Evolutionary conservation across 1,140 invertebrate species (phyloP), one percentile per base, ranked within the genome.

Genomic region (Pseudomyrmex dendroicus): DNA sequence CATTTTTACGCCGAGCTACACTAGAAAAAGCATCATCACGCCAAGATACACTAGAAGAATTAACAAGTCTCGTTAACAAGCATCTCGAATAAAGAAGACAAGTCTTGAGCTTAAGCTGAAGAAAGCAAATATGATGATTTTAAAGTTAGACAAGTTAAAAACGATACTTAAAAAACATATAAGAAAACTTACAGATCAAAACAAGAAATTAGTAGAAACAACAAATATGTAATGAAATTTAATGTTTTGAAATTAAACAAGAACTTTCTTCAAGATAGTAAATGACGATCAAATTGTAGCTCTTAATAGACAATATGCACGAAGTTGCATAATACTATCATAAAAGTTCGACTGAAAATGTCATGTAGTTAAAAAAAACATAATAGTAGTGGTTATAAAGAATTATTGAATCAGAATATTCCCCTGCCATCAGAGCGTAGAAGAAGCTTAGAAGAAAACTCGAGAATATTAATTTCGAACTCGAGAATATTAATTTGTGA

Each of bases 261-360:
- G 17, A 67, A 67, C 10, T n/a, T 50, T 22, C 1, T 7, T 9
- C 15, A 70, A 46, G 0, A 72, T 72, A 57, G 10, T 72, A 1
- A 70, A 70, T 15, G n/a, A 35, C 9, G 68, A n/a, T n/a, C n/a
- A 72, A n/a, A 13, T 72, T 20, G 7, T 1, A 72, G 54, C 54
- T 72, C 68, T 72, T 2, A 1, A 12, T 8, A 56, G 2, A 17
- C 50, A 25, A 44, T 35, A n/a, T 67, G 13, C 13, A 70, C 50
- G 15, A 70, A 2, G 50, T 56, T 50, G 4, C 25, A 17, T 9
- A 12, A 8, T 57, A 72, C 50, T 9, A 9, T 70, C 0, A 5
- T 2, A 72, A 59, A 72, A 72, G 68, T 72, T 9, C 2, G 54
- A 17, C n/a, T 72, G 8, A 59, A 20, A 72, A 22, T 72, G 17